phyloP scores from a whole-genome alignment of 2,113 vertebrate genomes.

The Potamarius usumacintae region DNA sequence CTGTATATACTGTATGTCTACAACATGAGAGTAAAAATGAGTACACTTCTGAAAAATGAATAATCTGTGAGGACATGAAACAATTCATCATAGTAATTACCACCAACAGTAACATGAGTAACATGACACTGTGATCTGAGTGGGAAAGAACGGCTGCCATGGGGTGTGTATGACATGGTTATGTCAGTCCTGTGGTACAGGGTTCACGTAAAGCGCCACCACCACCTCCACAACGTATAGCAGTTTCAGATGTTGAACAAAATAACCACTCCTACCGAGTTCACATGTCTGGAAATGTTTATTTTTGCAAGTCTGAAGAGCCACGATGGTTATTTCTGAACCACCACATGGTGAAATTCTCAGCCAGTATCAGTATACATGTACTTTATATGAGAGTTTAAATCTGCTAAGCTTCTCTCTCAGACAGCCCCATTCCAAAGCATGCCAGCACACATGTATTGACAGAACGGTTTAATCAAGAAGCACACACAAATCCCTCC shows the following conservation, averaged over 20 bases:
- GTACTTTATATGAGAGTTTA: not conserved
- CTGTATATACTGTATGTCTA: too few relatives aligned
- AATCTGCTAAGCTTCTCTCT: slow-evolving; percentile 17
- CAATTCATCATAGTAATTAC: not conserved
- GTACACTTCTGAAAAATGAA: not conserved
- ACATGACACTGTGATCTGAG: not conserved
- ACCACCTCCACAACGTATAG: not conserved
- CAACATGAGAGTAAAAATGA: not conserved
- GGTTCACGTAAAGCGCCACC: not conserved
- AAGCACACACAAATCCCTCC: slow-evolving; percentile 36
- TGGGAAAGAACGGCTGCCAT: not conserved
- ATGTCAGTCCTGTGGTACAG: not conserved
- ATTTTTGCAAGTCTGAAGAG: not conserved
- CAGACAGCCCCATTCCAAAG: slow-evolving; percentile 35
- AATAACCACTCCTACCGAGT: not conserved
- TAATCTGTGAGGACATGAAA: not conserved
- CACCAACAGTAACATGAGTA: not conserved
- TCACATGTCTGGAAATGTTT: not conserved
- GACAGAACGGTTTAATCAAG: not conserved
- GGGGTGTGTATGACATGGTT: not conserved
- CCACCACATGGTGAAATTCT: not conserved
- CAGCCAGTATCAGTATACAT: not conserved
- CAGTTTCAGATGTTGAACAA: not conserved
- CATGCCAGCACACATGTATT: slow-evolving; percentile 26
- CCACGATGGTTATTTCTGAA: not conserved